These are phyloP conservation scores for Hydractinia echinata DNA, from an alignment of 30 jellyfish, hydroid and myxozoan genomes.

Conservation along the genomic window DNA sequence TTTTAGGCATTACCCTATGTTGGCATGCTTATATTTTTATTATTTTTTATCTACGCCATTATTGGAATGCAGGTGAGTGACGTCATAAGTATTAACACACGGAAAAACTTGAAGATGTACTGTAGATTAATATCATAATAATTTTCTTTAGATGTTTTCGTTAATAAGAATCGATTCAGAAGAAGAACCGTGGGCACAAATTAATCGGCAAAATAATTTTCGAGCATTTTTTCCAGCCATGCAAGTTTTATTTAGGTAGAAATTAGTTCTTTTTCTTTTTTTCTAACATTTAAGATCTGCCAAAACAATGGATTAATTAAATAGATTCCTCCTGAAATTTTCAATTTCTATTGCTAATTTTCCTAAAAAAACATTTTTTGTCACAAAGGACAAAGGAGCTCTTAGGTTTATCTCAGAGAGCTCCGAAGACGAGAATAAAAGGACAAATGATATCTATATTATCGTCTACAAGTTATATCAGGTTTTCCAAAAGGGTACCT, in stretches of 20 bases:
- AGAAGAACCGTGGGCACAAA: constrained; percentile 65
- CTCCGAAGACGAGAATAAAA: background rate
- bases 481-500: too few relatives aligned
- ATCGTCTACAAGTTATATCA: too few relatives aligned
- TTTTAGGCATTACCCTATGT: constrained; percentile 96
- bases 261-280: background rate
- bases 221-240: constrained; percentile 80
- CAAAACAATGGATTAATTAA: background rate
- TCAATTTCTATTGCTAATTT: background rate
- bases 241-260: constrained; percentile 96
- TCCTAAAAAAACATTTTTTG: background rate
- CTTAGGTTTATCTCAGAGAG: too few relatives aligned
- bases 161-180: constrained; percentile 48
- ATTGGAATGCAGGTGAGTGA: constrained; percentile 97
- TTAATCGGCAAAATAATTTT: constrained; percentile 73
- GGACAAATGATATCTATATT: too few relatives aligned
- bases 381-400: too few relatives aligned
- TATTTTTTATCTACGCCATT: constrained; percentile 89
- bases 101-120: background rate
- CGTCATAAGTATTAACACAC: background rate
- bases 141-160: constrained; percentile 67
- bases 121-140: background rate
- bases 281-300: background rate
- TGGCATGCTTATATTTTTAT: constrained; percentile 90
- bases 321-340: background rate